These are phyloP conservation scores for Chaetodon trifascialis DNA, from an alignment of 2,113 vertebrate species.

Conservation along the genomic window DNA sequence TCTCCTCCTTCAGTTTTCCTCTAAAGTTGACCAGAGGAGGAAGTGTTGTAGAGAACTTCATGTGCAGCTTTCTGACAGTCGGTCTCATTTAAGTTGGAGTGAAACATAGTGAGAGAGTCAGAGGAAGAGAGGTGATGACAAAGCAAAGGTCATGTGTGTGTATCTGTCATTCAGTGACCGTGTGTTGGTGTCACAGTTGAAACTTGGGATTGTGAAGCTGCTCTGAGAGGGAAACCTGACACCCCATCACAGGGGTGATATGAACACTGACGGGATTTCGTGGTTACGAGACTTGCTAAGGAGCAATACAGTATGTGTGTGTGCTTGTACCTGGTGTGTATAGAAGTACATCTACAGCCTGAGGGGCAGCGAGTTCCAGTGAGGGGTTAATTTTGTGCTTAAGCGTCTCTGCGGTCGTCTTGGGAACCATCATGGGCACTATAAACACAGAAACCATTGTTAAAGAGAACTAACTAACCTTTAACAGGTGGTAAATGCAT, in stretches of 20 bases:
- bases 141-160: conserved; percentile 28
- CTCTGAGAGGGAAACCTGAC: conserved; percentile 1
- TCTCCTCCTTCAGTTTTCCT: not conserved
- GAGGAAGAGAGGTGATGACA: not conserved
- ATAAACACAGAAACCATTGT: conserved; percentile 30
- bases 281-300: not conserved
- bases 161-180: not conserved
- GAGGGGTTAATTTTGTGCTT: conserved; percentile 98
- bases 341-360: conserved; percentile 90
- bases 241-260: not conserved
- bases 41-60: conserved; percentile 23
- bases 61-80: conserved; percentile 1
- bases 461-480: conserved; percentile 4
- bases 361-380: conserved; percentile 87
- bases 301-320: conserved; percentile 2
- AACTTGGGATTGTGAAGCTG: conserved; percentile 26
- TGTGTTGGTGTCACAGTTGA: not conserved
- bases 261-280: not conserved
- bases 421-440: conserved; percentile 93
- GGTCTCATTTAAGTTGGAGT: not conserved
- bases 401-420: conserved; percentile 93
- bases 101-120: not conserved
- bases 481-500: conserved; percentile 11
- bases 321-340: conserved; percentile 91
- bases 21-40: conserved; percentile 6